Percentiles rank a stretch among this genome's conserved stretches.
These are phyloP conservation scores for Cotesia vestalis DNA, from an alignment of 1,140 invertebrate genomes.

Conservation along the genomic window DNA sequence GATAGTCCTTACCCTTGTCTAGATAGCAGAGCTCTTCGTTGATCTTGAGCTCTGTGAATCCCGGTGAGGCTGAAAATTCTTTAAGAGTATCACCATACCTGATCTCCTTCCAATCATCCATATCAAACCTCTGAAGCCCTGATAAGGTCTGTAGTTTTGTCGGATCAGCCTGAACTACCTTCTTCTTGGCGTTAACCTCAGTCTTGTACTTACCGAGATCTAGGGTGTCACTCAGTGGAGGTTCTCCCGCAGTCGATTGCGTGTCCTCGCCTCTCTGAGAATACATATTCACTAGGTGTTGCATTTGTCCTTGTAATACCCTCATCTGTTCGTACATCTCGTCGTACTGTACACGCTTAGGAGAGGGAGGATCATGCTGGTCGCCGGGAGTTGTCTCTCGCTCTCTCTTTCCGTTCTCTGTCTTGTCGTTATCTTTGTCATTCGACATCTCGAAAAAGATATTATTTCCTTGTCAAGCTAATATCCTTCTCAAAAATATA, in stretches of 20 bases:
- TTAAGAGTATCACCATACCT: constrained; percentile 35
- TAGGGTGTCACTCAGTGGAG: neutral
- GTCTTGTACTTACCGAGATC: neutral
- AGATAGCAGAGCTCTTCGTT: constrained; percentile 45
- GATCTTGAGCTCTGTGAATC: constrained; percentile 40
- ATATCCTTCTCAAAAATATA: too few species aligned
- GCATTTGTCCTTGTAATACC: too few species aligned
- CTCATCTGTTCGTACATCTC: too few species aligned
- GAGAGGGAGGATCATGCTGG: too few species aligned
- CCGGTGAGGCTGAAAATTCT: constrained; percentile 37
- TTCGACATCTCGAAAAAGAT: too few species aligned
- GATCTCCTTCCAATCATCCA: constrained; percentile 27
- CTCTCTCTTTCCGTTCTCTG: too few species aligned
- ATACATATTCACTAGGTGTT: too few species aligned
- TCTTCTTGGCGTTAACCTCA: neutral
- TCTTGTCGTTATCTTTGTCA: too few species aligned
- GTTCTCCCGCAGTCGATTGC: neutral
- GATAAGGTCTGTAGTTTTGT: constrained; percentile 16
- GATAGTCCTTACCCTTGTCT: constrained; percentile 31
- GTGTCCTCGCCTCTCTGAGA: too few species aligned
- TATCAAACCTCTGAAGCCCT: constrained; percentile 12
- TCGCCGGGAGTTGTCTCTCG: too few species aligned
- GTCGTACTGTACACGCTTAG: too few species aligned
- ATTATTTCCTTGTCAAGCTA: too few species aligned
- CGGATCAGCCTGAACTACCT: neutral